phyloP scores from a whole-genome alignment of 2,797 vertebrate species.

The Lycodopsis pacificus region DNA sequence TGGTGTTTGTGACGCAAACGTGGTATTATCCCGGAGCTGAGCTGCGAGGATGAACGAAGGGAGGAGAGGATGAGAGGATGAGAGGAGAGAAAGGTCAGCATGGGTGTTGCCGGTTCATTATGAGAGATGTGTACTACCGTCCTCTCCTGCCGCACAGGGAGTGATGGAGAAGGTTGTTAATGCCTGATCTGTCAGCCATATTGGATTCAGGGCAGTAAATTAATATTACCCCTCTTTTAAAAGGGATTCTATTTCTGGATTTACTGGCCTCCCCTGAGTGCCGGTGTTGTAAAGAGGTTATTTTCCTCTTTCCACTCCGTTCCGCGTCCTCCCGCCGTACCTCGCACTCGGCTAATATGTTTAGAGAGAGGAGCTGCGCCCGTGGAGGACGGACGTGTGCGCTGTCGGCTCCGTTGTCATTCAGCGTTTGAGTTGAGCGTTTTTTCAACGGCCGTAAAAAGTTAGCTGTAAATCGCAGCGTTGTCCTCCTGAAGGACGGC shows the following conservation, averaged over 20 bases:
- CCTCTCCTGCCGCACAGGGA: constrained; percentile 61
- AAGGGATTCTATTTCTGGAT: constrained; percentile 80
- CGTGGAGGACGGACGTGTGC: constrained; percentile 42
- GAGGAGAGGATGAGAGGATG: constrained; percentile 43
- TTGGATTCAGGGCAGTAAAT: constrained; percentile 82
- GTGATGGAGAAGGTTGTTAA: constrained; percentile 79
- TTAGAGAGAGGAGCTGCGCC: constrained; percentile 62
- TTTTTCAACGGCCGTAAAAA: constrained; percentile 47
- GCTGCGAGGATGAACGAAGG: constrained; percentile 59
- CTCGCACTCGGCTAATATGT: constrained; percentile 63
- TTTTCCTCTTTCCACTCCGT: constrained; percentile 63
- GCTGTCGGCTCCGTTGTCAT: constrained; percentile 64
- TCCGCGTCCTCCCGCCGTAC: constrained; percentile 55
- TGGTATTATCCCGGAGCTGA: constrained; percentile 78
- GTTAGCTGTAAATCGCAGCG: constrained; percentile 45
- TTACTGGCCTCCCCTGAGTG: constrained; percentile 77
- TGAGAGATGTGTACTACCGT: constrained; percentile 65
- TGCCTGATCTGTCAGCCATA: constrained; percentile 75
- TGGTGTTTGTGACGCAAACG: constrained; percentile 75
- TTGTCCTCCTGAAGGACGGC: constrained; percentile 52
- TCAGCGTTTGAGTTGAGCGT: constrained; percentile 59
- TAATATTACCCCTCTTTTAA: constrained; percentile 80
- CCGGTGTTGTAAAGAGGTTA: constrained; percentile 74
- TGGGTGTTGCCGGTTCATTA: constrained; percentile 75
- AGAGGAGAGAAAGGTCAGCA: constrained; percentile 76